Conservation (phyloP, 2,113 vertebrate species). For the Micronisus gabar region DNA sequence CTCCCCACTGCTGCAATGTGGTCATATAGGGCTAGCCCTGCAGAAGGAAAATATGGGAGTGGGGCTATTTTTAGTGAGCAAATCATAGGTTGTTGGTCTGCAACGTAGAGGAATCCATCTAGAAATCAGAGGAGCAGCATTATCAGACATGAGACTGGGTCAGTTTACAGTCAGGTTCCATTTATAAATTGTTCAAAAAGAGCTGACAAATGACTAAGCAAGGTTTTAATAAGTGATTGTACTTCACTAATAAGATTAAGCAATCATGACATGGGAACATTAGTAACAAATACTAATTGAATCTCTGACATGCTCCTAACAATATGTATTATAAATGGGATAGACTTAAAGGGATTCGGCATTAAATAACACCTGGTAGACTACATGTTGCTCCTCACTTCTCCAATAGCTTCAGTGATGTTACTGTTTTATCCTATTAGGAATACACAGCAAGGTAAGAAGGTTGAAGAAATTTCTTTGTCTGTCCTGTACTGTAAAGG, state of each 20-base stretch:
- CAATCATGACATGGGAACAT: neutral
- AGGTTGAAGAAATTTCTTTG: neutral
- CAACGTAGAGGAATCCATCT: neutral
- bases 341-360: neutral
- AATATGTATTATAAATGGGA: neutral
- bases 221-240: neutral
- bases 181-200: neutral
- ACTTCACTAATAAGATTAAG: conserved; percentile 4
- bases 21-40: too few relatives aligned
- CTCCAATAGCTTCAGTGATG: neutral
- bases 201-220: neutral
- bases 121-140: neutral
- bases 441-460: neutral
- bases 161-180: neutral
- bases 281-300: conserved; percentile 22
- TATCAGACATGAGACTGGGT: rapidly evolving
- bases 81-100: neutral
- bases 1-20: neutral
- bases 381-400: neutral
- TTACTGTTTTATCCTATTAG: neutral
- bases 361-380: neutral
- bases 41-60: neutral
- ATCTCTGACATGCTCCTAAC: neutral
- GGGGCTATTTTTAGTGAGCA: neutral
- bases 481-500: neutral